A percentile compares a stretch with the other conserved stretches of the same genome.
These are phyloP conservation scores for Pristionchus arcanus DNA, from an alignment of 2,888 invertebrate species.

Conservation along the genomic window DNA sequence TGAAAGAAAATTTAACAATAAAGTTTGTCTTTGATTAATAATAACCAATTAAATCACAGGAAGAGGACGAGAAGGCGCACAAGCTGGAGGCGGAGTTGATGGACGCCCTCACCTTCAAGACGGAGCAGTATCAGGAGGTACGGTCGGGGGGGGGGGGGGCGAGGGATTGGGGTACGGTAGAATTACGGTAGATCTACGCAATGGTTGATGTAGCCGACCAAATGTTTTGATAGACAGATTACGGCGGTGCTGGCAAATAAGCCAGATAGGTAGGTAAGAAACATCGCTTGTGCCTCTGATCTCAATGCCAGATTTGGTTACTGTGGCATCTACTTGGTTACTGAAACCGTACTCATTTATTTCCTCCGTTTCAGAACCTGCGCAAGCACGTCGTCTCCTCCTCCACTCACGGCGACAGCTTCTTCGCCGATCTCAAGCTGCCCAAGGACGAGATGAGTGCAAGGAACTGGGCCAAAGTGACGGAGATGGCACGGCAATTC, in stretches of 20 bases:
- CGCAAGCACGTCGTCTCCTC: background rate
- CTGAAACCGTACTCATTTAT: background rate
- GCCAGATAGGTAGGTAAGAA: too few relatives aligned
- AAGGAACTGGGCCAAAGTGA: background rate
- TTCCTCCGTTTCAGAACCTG: background rate
- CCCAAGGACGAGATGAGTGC: background rate
- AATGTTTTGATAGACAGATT: background rate
- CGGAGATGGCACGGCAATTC: constrained; percentile 5
- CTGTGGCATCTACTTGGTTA: too few relatives aligned
- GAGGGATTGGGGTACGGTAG: background rate
- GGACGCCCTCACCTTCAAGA: background rate
- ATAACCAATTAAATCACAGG: background rate
- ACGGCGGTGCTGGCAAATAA: too few relatives aligned
- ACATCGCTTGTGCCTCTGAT: too few relatives aligned
- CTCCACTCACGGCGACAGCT: background rate
- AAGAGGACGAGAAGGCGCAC: constrained; percentile 11
- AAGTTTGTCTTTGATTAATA: background rate
- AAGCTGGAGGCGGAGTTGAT: constrained; percentile 24
- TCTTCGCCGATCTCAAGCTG: background rate
- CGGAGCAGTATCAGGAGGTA: constrained; percentile 6
- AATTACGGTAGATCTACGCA: too few relatives aligned
- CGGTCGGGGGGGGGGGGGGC: background rate
- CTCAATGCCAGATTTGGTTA: too few relatives aligned
- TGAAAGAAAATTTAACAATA: too few relatives aligned
- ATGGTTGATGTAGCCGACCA: too few relatives aligned